Evolutionary conservation across 2,888 invertebrate species (phyloP).

Genomic region (Adelphocoris suturalis): DNA sequence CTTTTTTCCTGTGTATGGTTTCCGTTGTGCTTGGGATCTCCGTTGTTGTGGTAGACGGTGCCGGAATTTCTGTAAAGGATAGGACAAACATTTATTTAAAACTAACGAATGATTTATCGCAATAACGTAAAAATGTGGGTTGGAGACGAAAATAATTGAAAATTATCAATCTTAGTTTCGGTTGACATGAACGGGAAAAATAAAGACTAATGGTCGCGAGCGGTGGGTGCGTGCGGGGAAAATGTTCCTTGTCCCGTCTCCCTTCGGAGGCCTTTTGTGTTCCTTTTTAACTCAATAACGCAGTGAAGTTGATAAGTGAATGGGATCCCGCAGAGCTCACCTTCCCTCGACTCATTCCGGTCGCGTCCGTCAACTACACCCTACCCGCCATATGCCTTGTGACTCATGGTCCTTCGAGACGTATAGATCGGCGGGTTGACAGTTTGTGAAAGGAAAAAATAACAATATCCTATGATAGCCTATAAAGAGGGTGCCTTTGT

Average conservation of each 20-base stretch:
- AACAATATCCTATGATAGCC: neutral
- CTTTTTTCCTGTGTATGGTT: slow-evolving; percentile 73
- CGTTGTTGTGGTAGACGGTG: slow-evolving; percentile 87
- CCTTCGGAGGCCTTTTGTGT: slow-evolving; percentile 42
- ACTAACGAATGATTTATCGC: neutral
- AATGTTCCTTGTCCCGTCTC: slow-evolving; percentile 45
- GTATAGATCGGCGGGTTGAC: slow-evolving; percentile 17
- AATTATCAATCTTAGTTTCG: slow-evolving; percentile 67
- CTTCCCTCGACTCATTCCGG: neutral
- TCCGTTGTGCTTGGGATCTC: slow-evolving; percentile 81
- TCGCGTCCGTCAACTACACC: slow-evolving; percentile 7
- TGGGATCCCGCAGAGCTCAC: slow-evolving; percentile 21
- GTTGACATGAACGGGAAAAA: slow-evolving; percentile 67
- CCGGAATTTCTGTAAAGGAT: slow-evolving; percentile 86
- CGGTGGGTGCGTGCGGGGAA: slow-evolving; percentile 55
- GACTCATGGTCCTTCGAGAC: slow-evolving; percentile 64
- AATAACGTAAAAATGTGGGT: neutral
- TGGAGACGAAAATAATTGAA: slow-evolving; percentile 40
- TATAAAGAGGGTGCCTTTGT: neutral
- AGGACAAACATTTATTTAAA: neutral
- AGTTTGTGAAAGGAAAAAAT: neutral
- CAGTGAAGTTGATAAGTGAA: slow-evolving; percentile 66
- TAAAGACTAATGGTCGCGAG: slow-evolving; percentile 67
- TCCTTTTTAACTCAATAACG: slow-evolving; percentile 68
- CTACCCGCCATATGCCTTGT: slow-evolving; percentile 19